Evolutionary conservation across 2,888 invertebrate species (phyloP), one percentile per base, ranked within the genome.

Genomic region (Lasiommata megera): DNA sequence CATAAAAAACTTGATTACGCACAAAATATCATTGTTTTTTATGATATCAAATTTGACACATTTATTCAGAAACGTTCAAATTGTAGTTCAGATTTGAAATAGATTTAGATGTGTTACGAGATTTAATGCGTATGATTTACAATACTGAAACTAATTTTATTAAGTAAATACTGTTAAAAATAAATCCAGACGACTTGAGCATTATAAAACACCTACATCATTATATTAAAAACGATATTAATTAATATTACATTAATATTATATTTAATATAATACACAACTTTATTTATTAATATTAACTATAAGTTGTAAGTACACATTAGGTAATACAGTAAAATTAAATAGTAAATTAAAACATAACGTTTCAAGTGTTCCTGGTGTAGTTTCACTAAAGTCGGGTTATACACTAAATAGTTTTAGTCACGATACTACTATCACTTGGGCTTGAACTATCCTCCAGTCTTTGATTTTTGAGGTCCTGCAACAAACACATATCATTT

Each of bases 401-500:
- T 83, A 80, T 79, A 64, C 88, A 89, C 89, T 88, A 91, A 77
- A 91, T 91, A 65, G 91, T 91, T 73, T 91, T 91, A 66, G 90
- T 88, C 72, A 91, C 86, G 55, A 91, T 82, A 79, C 82, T 90
- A 76, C 84, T 86, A 61, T 90, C 88, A 70, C 88, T 88, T 9
- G 88, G 88, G 74, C 89, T 89, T 36, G 88, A 84, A 58, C 75
- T 85, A 64, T 88, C 88, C 37, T 88, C 88, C 31, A 77, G 59
- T 16, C 88, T 75, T 61, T 80, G 81, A 59, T 82, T 82, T 67
- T 86, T 85, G 57, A 88, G 71, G 54, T 89, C 89, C 89, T 89
- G 82, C 1, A 83, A 84, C 64, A 73, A 74, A 65, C 38, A 16
- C 3, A n/a, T n/a, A n/a, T n/a, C n/a, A n/a, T n/a, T n/a, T n/a